Evolutionary conservation across 2,113 vertebrate species (phyloP).

Genomic region (Ahaetulla prasina): DNA sequence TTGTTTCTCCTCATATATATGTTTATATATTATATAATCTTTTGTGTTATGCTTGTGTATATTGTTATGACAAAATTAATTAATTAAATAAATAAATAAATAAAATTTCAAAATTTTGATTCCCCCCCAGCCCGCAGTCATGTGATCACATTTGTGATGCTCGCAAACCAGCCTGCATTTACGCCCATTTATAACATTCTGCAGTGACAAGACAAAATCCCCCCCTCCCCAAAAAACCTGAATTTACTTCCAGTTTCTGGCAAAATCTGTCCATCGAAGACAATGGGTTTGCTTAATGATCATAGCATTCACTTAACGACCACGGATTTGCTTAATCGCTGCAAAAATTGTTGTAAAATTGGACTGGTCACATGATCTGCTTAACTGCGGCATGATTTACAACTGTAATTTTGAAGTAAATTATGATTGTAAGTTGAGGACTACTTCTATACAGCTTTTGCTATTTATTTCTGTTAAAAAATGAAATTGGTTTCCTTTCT

Average conservation of each 20-base stretch:
- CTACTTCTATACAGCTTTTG: not conserved
- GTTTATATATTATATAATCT: too few relatives aligned
- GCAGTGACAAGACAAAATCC: not conserved
- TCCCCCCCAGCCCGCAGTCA: not conserved
- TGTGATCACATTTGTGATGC: not conserved
- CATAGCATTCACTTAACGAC: not conserved
- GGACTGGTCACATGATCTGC: not conserved
- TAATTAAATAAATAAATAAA: too few relatives aligned
- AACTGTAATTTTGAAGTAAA: not conserved
- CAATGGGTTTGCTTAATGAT: not conserved
- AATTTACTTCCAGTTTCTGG: not conserved
- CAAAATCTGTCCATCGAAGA: not conserved
- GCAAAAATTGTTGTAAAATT: not conserved
- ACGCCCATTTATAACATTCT: not conserved
- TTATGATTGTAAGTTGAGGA: not conserved
- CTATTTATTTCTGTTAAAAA: not conserved
- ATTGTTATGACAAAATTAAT: too few relatives aligned
- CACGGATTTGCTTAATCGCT: not conserved
- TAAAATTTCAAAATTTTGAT: not conserved
- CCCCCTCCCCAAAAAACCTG: not conserved
- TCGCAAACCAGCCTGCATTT: not conserved
- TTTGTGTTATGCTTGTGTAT: too few relatives aligned
- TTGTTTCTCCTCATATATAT: too few relatives aligned
- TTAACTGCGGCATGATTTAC: not conserved
- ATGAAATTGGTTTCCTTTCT: not conserved